Evolutionary conservation across 2,113 vertebrate genomes (phyloP), one percentile per base, ranked within the genome.

Genomic region (Cyphomyrus plagiostoma): DNA sequence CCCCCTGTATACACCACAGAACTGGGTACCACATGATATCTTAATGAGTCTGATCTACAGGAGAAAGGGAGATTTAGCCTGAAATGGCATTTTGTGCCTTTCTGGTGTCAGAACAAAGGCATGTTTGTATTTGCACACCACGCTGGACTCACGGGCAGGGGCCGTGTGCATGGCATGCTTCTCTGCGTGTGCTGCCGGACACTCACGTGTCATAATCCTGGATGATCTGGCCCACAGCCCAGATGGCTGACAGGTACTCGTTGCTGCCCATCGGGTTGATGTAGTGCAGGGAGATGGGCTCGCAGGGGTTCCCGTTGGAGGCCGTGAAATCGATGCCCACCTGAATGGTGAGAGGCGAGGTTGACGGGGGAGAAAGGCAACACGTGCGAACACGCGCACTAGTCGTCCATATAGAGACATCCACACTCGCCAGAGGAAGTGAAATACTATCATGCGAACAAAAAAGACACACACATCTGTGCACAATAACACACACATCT

Each of bases 251-350:
- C 42, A 99, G 93, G 91, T 99, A 99, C 91, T 99, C 98, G 0
- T 99, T 99, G 92, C 97, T 98, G 89, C 98, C 98, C 96, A 98
- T 91, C 6, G 98, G 98, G 95, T 97, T 99, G 94, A 99, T 99
- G 90, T 98, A 97, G 94, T 99, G 98, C 92, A 99, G 95, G 86
- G 98, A 99, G 19, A 97, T 97, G 3, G 98, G 96, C 90, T 99
- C 98, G 0, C 97, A 94, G 0, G 98, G 98, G 92, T 97, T 99
- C 91, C 98, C 98, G 0, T 99, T 99, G 91, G 98, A 99, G 48
- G 98, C 98, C 30, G 98, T 99, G 94, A 99, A 99, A 95, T 99
- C 98, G 89, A 99, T 99, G 42, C 98, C 98, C 17, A 99, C 98
- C 98, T 99, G 21, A 89, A 74, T 74, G 30, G n/a, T 17, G 50